Conservation (phyloP, 1,140 invertebrate species). For the Ceratosolen fusciceps region DNA sequence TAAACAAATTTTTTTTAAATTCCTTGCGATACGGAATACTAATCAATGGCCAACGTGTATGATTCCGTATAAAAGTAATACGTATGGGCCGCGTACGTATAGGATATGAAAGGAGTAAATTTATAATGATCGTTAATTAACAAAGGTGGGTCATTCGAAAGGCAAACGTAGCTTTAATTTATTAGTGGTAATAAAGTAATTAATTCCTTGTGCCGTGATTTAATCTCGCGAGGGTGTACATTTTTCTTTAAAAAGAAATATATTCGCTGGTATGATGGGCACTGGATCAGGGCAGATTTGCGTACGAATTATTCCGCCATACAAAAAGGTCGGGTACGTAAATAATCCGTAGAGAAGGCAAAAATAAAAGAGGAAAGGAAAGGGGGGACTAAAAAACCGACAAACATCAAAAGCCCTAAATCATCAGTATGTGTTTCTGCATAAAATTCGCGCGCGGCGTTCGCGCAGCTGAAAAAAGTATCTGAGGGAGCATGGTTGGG, state of each 20-base stretch:
- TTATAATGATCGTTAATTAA: too few species aligned
- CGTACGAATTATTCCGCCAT: neutral
- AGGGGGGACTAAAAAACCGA: too few species aligned
- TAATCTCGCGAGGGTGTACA: neutral
- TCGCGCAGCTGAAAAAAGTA: neutral
- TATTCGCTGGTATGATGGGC: neutral
- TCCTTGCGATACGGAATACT: too few species aligned
- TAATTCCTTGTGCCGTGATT: neutral
- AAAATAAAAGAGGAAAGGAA: too few species aligned
- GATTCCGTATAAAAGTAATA: too few species aligned
- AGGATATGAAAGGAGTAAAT: too few species aligned
- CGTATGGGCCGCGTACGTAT: too few species aligned
- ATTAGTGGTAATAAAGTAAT: slow-evolving; percentile 2
- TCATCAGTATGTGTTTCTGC: neutral
- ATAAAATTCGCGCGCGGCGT: neutral
- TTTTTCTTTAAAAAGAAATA: neutral
- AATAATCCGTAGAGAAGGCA: neutral
- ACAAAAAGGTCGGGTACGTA: slow-evolving; percentile 8
- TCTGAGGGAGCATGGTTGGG: too few species aligned
- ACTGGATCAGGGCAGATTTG: neutral
- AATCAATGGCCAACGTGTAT: too few species aligned
- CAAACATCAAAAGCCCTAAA: neutral
- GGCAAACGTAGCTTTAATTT: too few species aligned
- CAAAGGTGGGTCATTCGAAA: too few species aligned
- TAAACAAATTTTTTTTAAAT: too few species aligned